phyloP scores from a whole-genome alignment of 2,113 vertebrate species.

The Scomber scombrus region DNA sequence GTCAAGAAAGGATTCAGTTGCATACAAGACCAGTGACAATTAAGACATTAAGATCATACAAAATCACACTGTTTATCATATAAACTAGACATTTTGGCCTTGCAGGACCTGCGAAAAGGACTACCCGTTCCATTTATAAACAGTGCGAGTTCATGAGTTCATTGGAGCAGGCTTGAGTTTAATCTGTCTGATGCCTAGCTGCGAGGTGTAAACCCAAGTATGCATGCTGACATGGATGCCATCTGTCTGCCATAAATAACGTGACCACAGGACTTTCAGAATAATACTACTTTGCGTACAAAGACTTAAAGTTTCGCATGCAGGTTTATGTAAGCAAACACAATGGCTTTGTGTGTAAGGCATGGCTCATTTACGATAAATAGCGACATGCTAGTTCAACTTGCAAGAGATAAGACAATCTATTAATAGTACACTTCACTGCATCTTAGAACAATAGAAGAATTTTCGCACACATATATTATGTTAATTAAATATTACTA shows the following conservation, averaged over 20 bases:
- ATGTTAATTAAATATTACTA: background rate
- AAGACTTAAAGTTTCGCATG: constrained; percentile 16
- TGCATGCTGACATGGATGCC: constrained; percentile 32
- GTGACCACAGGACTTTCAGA: constrained; percentile 28
- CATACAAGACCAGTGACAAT: background rate
- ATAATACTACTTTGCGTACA: constrained; percentile 47
- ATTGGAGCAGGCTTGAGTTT: constrained; percentile 43
- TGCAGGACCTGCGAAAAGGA: constrained; percentile 7
- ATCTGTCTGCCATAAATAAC: constrained; percentile 50
- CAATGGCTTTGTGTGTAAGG: constrained; percentile 37
- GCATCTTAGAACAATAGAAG: background rate
- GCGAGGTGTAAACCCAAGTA: constrained; percentile 48
- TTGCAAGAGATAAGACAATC: constrained; percentile 26
- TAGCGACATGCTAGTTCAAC: constrained; percentile 4
- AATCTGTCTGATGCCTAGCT: constrained; percentile 52
- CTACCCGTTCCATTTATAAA: constrained; percentile 49
- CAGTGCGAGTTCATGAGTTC: constrained; percentile 50
- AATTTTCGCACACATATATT: constrained; percentile 9
- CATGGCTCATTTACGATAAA: constrained; percentile 54
- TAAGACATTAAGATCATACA: too few relatives aligned
- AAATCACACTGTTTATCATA: background rate
- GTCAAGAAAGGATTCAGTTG: background rate
- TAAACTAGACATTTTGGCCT: background rate
- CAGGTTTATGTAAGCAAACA: constrained; percentile 46
- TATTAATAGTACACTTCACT: constrained; percentile 10